These are phyloP conservation scores for Megamerina dolium DNA, from an alignment of 2,888 invertebrate species.

Conservation along the genomic window DNA sequence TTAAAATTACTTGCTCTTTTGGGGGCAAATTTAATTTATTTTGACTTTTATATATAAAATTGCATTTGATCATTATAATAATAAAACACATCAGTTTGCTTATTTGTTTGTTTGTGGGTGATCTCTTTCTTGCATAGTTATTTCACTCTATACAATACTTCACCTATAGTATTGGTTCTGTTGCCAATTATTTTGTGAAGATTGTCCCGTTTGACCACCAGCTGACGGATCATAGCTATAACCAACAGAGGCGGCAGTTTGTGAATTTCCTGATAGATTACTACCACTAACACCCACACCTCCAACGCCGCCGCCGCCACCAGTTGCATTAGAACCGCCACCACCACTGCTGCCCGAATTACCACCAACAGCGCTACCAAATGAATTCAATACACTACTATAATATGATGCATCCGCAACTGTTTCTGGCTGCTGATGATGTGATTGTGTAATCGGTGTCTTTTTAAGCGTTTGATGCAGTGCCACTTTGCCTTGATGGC, in stretches of 20 bases:
- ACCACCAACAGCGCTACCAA: constrained; percentile 22
- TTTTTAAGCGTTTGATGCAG: constrained; percentile 43
- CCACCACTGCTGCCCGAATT: constrained; percentile 7
- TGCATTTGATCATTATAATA: no score
- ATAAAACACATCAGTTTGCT: no score
- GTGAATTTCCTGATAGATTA: no score
- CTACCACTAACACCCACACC: constrained; percentile 9
- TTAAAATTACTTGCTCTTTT: no score
- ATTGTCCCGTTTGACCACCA: no score
- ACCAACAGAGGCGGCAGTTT: constrained; percentile 21
- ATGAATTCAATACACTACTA: constrained; percentile 43
- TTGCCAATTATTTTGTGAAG: constrained; percentile 29
- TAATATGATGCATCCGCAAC: constrained; percentile 46
- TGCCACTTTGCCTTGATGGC: constrained; percentile 43
- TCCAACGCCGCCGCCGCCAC: constrained; percentile 16
- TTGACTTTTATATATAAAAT: no score
- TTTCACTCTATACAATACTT: no score
- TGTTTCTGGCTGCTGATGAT: constrained; percentile 37
- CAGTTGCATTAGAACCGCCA: constrained; percentile 4
- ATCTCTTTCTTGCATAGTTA: no score
- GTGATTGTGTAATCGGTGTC: constrained; percentile 26
- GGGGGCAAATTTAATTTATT: no score
- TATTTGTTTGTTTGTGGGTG: no score
- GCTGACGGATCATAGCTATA: constrained; percentile 12
- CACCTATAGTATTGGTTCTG: constrained; percentile 39